Evolutionary conservation across 2,888 invertebrate species (phyloP).

Genomic region (Seira musarum): DNA sequence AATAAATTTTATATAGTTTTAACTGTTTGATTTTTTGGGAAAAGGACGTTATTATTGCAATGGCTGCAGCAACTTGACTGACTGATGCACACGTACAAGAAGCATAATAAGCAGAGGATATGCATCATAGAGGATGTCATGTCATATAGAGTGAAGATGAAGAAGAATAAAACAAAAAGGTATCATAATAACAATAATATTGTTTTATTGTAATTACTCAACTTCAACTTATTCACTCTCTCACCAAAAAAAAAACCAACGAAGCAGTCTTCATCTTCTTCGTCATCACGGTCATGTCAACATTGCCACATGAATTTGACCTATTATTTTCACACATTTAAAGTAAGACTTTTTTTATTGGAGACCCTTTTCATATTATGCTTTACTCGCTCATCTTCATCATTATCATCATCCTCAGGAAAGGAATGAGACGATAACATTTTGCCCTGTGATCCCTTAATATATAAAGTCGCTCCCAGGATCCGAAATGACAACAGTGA

Average conservation of each 20-base stretch:
- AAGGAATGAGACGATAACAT: too few relatives aligned
- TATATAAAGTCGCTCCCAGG: constrained; percentile 32
- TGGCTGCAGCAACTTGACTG: background rate
- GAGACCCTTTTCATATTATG: constrained; percentile 12
- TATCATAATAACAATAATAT: constrained; percentile 52
- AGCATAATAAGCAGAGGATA: background rate
- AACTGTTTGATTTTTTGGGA: too few relatives aligned
- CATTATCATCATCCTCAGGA: too few relatives aligned
- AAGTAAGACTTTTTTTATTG: background rate
- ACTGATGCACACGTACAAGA: background rate
- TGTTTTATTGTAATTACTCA: constrained; percentile 51
- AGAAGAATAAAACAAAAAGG: constrained; percentile 53
- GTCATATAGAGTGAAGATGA: too few relatives aligned
- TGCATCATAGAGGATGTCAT: too few relatives aligned
- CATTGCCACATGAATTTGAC: constrained; percentile 57
- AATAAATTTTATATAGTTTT: background rate
- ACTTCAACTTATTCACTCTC: constrained; percentile 30
- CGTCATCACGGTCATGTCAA: constrained; percentile 56
- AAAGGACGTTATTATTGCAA: background rate
- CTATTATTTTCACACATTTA: constrained; percentile 53
- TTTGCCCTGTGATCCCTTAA: too few relatives aligned
- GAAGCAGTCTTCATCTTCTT: too few relatives aligned
- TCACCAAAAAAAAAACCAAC: too few relatives aligned
- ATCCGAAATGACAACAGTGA: constrained; percentile 49
- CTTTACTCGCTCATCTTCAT: background rate